These are phyloP conservation scores for Entomyzon cyanotis DNA, from an alignment of 2,113 vertebrate species.

Conservation along the genomic window DNA sequence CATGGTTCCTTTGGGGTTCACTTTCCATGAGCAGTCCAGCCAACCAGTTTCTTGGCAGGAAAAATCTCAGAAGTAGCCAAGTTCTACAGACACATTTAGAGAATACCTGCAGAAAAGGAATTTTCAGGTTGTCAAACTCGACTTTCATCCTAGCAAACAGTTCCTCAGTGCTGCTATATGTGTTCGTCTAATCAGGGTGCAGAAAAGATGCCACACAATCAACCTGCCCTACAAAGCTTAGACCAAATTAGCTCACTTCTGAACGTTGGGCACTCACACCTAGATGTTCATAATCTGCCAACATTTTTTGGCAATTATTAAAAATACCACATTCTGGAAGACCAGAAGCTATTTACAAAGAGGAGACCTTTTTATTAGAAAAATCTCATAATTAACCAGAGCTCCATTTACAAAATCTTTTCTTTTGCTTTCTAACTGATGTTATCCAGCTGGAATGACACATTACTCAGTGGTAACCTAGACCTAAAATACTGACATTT, in stretches of 20 bases:
- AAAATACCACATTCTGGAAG: neutral
- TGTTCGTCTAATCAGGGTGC: neutral
- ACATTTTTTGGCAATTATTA: neutral
- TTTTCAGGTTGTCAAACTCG: neutral
- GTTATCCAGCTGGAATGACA: neutral
- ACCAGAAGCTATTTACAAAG: neutral
- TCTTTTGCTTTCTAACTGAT: neutral
- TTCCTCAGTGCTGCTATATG: neutral
- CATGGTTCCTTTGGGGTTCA: slow-evolving; percentile 41
- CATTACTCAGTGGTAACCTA: neutral
- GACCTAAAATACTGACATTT: neutral
- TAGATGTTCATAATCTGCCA: neutral
- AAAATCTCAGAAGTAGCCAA: slow-evolving; percentile 40
- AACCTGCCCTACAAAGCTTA: neutral
- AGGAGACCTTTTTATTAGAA: neutral
- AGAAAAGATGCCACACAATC: neutral
- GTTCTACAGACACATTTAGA: slow-evolving; percentile 20
- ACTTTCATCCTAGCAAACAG: neutral
- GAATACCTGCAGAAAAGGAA: slow-evolving; percentile 28
- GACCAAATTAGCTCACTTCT: neutral
- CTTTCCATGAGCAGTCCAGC: slow-evolving; percentile 26
- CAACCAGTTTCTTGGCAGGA: neutral
- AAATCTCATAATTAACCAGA: neutral
- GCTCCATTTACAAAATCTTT: neutral
- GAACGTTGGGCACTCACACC: neutral